These are phyloP conservation scores for Sminthurides bifidus DNA, from an alignment of 1,140 invertebrate species.

Conservation along the genomic window DNA sequence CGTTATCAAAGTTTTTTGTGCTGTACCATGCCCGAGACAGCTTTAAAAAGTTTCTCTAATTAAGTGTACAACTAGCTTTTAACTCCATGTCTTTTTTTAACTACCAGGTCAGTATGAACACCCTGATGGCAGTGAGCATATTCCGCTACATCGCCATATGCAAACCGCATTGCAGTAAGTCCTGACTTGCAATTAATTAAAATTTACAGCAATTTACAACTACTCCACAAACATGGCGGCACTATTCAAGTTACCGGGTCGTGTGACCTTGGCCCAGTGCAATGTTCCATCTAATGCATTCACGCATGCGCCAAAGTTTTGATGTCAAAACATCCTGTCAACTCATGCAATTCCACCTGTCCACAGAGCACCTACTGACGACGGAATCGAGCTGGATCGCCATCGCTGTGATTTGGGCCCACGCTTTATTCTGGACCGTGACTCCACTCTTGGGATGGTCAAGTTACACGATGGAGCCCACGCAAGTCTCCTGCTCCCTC, in stretches of 20 bases:
- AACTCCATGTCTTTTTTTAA: background rate
- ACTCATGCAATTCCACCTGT: no score
- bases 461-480: slow-evolving; percentile 15
- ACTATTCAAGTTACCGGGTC: no score
- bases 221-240: background rate
- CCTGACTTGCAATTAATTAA: background rate
- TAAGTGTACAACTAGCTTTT: no score
- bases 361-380: slow-evolving; percentile 14
- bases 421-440: slow-evolving; percentile 18
- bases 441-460: slow-evolving; percentile 21
- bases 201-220: background rate
- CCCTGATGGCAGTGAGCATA: slow-evolving; percentile 15
- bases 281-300: background rate
- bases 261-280: background rate
- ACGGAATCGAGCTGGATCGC: background rate
- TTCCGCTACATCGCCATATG: slow-evolving; percentile 24
- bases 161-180: slow-evolving; percentile 19
- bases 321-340: no score
- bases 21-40: no score
- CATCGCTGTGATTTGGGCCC: background rate
- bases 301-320: background rate
- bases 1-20: no score
- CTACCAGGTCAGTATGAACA: slow-evolving; percentile 20
- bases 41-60: no score
- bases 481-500: slow-evolving; percentile 19